A percentile compares a stretch with the other conserved stretches of the same genome.
These are phyloP conservation scores for Athene cunicularia DNA, from an alignment of 2,113 vertebrate species.

Conservation along the genomic window DNA sequence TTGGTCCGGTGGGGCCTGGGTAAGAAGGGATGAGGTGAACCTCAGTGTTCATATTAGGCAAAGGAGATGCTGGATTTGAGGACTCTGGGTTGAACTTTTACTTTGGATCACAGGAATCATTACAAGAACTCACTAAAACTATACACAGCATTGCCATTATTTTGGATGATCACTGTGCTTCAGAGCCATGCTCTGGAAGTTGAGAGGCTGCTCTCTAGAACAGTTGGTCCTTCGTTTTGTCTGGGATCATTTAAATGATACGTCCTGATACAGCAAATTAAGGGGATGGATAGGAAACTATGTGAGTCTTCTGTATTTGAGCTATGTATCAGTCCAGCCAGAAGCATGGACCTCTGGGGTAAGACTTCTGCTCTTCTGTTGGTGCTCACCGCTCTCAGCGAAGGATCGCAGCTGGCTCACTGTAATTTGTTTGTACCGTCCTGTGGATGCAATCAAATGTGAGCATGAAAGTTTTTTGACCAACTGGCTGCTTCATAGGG, in stretches of 20 bases:
- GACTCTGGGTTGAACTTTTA: background rate
- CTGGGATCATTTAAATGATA: background rate
- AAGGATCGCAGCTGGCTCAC: background rate
- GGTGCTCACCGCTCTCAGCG: background rate
- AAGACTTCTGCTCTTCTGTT: background rate
- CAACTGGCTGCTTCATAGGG: background rate
- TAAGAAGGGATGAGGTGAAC: background rate
- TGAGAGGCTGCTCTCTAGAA: background rate
- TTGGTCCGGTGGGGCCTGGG: too few species aligned
- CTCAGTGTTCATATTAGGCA: background rate
- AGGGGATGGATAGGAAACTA: background rate
- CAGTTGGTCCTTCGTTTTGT: background rate
- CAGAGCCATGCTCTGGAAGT: accelerated
- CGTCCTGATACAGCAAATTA: background rate
- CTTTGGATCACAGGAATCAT: background rate
- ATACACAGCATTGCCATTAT: background rate
- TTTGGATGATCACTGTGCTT: background rate
- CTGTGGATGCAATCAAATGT: background rate
- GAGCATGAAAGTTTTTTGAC: background rate
- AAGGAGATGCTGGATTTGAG: background rate
- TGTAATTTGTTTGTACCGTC: background rate
- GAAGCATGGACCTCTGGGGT: background rate
- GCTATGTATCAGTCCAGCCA: background rate
- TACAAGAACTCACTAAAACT: background rate
- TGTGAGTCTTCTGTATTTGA: background rate